Conservation (phyloP, 2,888 invertebrate species). For the Troides aeacus region DNA sequence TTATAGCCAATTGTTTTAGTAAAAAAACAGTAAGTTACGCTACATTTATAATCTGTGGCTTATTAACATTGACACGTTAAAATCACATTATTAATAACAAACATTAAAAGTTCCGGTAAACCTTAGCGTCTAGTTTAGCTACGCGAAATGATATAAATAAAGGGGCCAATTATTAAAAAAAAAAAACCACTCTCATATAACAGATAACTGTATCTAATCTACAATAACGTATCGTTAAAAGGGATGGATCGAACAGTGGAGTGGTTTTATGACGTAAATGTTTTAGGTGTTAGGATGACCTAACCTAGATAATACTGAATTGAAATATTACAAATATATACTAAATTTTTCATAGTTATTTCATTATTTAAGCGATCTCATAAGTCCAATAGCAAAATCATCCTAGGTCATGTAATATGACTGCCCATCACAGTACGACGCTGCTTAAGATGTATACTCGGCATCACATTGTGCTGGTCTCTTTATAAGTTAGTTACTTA, state of each 20-base stretch:
- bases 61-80: not conserved
- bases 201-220: constrained; percentile 37
- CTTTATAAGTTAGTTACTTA: too few species aligned
- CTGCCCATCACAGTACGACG: too few species aligned
- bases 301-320: not conserved
- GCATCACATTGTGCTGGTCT: too few species aligned
- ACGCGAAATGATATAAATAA: constrained; percentile 11
- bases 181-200: constrained; percentile 35
- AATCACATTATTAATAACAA: constrained; percentile 3
- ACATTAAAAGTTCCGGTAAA: constrained; percentile 10
- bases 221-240: constrained; percentile 33
- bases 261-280: constrained; percentile 35
- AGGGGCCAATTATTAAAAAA: constrained; percentile 27
- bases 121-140: not conserved
- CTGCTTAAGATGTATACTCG: too few species aligned
- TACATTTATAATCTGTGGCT: too few species aligned
- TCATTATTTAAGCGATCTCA: too few species aligned
- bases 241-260: constrained; percentile 30
- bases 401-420: too few species aligned
- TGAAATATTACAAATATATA: too few species aligned
- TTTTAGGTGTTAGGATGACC: constrained; percentile 2
- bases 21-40: too few species aligned
- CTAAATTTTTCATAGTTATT: not conserved
- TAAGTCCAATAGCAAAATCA: too few species aligned
- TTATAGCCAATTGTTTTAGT: too few species aligned